Base-by-base conservation (phyloP, 2,888 invertebrate species). In the Cheilosia soror region DNA sequence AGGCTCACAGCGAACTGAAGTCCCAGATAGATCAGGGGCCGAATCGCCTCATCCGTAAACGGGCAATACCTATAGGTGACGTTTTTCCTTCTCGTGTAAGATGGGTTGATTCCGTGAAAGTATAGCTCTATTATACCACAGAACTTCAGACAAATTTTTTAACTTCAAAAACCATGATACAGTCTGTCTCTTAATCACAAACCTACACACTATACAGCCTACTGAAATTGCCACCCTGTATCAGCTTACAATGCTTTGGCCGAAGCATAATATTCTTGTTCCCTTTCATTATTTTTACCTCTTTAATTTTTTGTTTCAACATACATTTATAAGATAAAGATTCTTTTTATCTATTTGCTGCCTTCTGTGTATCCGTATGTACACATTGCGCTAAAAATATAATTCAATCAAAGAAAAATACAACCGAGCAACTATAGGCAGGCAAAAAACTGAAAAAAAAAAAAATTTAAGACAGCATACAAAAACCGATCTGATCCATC, bases 311-410 rank as follows among this genome's bases (percentile, higher is more conserved):
- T 72, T 60, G 51, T 60, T 72, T 72, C 49, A 60, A 40, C 60
- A 72, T 51, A 9, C 15, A 60, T 60, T 29, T 72, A 69, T 57
- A 57, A 69, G 69, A 57, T 49, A 13, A 51, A 20, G 25, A 51
- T 47, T 65, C 42, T 27, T 51, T 25, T 37, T 44, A 2, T 15
- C 27, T 58, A 49, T 76, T 37, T n/a, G 49, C 9, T 68, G n/a
- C 60, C 66, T 73, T 29, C 47, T 72, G 47, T 72, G 47, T 44
- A 15, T 57, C 9, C 11, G 31, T 53, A 33, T 44, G 44, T 57
- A 78, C 44, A 55, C 29, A 73, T 73, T 83, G 53, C 80, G 80
- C 84, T 84, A 84, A 84, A 84, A 84, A 84, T 84, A 84, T 84
- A 84, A 75, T 84, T 84, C 80, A 80, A 79, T 80, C 73, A 80